Evolutionary conservation across 2,797 vertebrate genomes (phyloP).

Genomic region (Pangasius macronema): DNA sequence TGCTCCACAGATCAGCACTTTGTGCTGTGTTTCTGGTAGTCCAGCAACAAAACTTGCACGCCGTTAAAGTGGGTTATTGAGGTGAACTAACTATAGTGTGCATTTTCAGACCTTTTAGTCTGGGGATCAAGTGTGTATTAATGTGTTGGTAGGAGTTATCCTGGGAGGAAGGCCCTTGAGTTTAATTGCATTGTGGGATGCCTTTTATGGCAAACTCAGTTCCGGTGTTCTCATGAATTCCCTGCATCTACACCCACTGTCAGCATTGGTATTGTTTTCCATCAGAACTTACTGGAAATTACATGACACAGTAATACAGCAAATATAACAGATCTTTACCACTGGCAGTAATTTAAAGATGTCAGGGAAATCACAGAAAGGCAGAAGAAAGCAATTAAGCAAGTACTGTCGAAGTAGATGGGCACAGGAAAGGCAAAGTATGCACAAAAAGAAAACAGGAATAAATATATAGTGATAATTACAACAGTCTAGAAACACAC

Average conservation of each 20-base stretch:
- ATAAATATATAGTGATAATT: background rate
- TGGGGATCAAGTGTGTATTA: slow-evolving; percentile 20
- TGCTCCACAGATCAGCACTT: background rate
- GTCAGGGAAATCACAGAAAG: background rate
- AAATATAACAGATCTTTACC: background rate
- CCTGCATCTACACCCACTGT: background rate
- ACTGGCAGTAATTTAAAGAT: background rate
- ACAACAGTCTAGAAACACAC: background rate
- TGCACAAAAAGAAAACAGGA: background rate
- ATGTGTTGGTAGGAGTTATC: background rate
- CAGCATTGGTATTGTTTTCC: background rate
- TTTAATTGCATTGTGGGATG: background rate
- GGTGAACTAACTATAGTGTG: background rate
- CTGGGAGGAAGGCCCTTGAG: background rate
- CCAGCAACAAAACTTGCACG: background rate
- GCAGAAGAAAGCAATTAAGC: background rate
- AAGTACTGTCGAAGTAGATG: background rate
- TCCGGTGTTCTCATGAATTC: background rate
- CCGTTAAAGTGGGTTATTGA: background rate
- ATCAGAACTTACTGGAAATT: background rate
- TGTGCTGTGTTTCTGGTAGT: background rate
- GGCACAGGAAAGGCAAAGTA: background rate
- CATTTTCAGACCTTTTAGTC: slow-evolving; percentile 23
- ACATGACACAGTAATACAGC: background rate
- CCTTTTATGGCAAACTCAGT: slow-evolving; percentile 15